phyloP scores from a whole-genome alignment of 2,797 vertebrate genomes.

The Tolypeutes matacus region DNA sequence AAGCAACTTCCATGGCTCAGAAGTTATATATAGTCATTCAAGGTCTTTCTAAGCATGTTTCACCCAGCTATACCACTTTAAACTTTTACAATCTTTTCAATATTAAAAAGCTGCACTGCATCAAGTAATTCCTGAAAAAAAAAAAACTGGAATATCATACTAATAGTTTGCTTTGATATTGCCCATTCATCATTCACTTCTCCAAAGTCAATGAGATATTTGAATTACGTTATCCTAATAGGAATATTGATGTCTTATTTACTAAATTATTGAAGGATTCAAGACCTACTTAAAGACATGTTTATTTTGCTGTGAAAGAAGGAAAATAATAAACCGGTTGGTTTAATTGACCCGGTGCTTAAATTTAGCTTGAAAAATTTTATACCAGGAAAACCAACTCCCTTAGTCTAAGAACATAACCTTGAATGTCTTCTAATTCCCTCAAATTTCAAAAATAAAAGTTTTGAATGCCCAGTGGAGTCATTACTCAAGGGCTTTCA shows the following conservation, averaged over 20 bases:
- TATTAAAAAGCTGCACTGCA: slow-evolving; percentile 7
- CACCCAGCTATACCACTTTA: not conserved
- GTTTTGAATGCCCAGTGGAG: slow-evolving; percentile 67
- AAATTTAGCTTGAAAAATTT: slow-evolving; percentile 74
- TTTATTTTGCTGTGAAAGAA: slow-evolving; percentile 55
- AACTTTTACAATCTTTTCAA: slow-evolving; percentile 47
- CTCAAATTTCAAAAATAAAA: slow-evolving; percentile 79
- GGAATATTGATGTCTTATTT: not conserved
- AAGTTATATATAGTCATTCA: not conserved
- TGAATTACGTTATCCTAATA: slow-evolving; percentile 17
- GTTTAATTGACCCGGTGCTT: slow-evolving; percentile 65
- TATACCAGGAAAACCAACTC: slow-evolving; percentile 64
- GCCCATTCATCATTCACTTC: not conserved
- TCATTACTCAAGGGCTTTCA: slow-evolving; percentile 44
- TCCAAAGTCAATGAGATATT: slow-evolving; percentile 37
- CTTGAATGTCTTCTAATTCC: slow-evolving; percentile 80
- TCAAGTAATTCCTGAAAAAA: slow-evolving; percentile 33
- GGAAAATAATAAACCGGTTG: slow-evolving; percentile 31
- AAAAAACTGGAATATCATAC: not conserved
- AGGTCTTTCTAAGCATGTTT: not conserved
- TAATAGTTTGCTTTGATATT: slow-evolving; percentile 39
- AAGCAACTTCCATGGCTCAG: slow-evolving; percentile 3
- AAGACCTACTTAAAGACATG: slow-evolving; percentile 32
- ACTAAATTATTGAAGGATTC: slow-evolving; percentile 45
- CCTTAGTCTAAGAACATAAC: slow-evolving; percentile 72